phyloP scores from a whole-genome alignment of 2,888 invertebrate species.

The Dendrolimus houi region DNA sequence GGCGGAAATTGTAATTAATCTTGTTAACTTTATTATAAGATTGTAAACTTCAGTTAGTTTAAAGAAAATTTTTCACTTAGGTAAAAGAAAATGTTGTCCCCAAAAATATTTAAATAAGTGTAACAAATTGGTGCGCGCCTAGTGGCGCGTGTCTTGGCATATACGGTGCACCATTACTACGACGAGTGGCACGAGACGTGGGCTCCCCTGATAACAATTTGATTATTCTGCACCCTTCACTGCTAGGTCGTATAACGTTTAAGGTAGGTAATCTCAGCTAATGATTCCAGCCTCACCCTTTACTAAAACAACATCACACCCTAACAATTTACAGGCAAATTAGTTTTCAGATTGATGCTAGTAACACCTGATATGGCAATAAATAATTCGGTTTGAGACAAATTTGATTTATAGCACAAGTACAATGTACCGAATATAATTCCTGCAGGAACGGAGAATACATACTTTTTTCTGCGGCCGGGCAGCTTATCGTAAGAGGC shows the following conservation, averaged over 20 bases:
- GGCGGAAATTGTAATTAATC: no score
- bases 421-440: no score
- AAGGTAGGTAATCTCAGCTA: constrained; percentile 38
- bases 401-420: no score
- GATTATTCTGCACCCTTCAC: constrained; percentile 39
- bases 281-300: constrained; percentile 39
- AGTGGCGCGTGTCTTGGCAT: constrained; percentile 37
- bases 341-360: constrained; percentile 33
- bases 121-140: not conserved
- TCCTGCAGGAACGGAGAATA: no score
- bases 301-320: constrained; percentile 42
- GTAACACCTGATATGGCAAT: not conserved
- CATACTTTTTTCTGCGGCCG: no score
- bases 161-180: constrained; percentile 29
- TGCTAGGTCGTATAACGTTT: constrained; percentile 25
- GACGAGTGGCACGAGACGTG: constrained; percentile 33
- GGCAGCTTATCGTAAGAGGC: no score
- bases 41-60: no score
- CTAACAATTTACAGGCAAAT: constrained; percentile 43
- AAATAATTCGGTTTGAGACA: no score
- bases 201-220: constrained; percentile 47
- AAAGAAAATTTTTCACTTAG: no score
- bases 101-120: not conserved
- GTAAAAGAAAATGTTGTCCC: no score
- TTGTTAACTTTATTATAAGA: no score